Conservation (phyloP, 1,140 invertebrate genomes). For the Cardiocondyla obscurior region DNA sequence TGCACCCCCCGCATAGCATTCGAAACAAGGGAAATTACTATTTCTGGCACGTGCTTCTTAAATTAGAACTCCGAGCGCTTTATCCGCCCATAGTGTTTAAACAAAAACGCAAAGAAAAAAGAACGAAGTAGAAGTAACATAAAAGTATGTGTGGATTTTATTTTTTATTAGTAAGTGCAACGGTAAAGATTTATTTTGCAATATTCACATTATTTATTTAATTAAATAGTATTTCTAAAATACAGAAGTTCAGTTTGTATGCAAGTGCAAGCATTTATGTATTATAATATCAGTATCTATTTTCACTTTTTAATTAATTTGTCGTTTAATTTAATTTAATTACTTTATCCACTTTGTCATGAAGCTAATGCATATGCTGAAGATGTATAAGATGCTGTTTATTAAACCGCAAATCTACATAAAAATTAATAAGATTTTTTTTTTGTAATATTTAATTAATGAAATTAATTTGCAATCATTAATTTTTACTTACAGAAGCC, state of each 20-base stretch:
- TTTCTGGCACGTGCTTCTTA: slow-evolving; percentile 74
- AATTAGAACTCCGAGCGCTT: slow-evolving; percentile 6
- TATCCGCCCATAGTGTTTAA: not conserved
- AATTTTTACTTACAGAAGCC: not conserved
- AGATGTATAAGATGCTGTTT: not conserved
- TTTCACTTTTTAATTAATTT: not conserved
- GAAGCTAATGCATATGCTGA: not conserved
- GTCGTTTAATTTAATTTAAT: not conserved
- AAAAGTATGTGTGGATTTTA: not conserved
- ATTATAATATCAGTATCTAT: not conserved
- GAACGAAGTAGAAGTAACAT: not conserved
- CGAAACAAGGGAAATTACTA: slow-evolving; percentile 69
- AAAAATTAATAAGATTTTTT: not conserved
- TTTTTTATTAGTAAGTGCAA: not conserved
- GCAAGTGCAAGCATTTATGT: not conserved
- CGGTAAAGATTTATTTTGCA: not conserved
- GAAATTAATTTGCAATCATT: too few species aligned
- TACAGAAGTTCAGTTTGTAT: not conserved
- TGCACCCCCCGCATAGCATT: slow-evolving; percentile 75
- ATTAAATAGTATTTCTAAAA: slow-evolving; percentile 6
- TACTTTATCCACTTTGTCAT: not conserved
- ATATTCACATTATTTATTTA: not conserved
- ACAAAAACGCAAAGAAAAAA: slow-evolving; percentile 28
- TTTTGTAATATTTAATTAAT: not conserved
- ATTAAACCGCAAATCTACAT: not conserved